These are phyloP conservation scores for Sigmodon hispidus DNA, from an alignment of 2,113 vertebrate species.

Conservation along the genomic window DNA sequence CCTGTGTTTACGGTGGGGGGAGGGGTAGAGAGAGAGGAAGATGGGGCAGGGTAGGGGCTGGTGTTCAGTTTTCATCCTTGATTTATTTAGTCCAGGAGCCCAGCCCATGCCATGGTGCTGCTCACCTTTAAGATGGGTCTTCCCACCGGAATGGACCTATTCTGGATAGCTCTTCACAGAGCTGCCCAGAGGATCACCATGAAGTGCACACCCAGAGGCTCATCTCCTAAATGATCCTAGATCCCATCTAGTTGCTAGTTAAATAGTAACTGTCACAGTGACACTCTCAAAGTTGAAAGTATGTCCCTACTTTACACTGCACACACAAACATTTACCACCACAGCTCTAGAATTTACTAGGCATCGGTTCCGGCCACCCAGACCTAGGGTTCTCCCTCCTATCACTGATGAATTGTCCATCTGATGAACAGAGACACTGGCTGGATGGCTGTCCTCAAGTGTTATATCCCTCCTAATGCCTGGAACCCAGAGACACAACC, in stretches of 20 bases:
- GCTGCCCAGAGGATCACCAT: background rate
- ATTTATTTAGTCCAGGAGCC: background rate
- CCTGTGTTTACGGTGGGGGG: background rate
- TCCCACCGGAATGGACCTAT: background rate
- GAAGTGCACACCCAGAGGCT: background rate
- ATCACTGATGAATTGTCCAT: background rate
- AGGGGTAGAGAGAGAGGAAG: no score
- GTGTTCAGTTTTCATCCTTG: background rate
- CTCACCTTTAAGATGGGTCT: background rate
- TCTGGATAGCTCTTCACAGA: background rate
- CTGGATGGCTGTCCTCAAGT: background rate
- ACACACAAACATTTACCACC: background rate
- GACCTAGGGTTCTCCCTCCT: background rate
- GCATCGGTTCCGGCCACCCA: background rate
- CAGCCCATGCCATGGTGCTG: background rate
- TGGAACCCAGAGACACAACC: background rate
- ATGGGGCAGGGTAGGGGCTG: background rate
- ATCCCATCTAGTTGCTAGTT: background rate
- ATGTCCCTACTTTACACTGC: background rate
- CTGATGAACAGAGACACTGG: background rate
- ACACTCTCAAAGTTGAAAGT: background rate
- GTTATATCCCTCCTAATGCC: background rate
- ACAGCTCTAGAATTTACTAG: background rate
- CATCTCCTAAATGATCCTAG: background rate
- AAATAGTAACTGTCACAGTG: background rate